Conservation (phyloP, 2,113 vertebrate genomes). For the Phaethornis superciliosus region DNA sequence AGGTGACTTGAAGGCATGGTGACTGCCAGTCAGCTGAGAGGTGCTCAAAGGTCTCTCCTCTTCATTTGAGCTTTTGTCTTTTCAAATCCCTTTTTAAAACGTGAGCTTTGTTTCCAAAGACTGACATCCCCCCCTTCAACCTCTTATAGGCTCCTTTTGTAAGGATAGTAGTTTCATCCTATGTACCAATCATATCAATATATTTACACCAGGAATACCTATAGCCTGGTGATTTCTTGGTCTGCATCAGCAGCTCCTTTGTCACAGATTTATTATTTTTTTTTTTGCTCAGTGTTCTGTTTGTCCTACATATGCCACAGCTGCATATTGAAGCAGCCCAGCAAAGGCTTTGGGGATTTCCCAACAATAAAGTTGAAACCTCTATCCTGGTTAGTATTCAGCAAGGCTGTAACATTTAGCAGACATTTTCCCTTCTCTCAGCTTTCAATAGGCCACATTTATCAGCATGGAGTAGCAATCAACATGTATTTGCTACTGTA, state of each 20-base stretch:
- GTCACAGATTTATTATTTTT: background rate
- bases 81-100: background rate
- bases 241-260: background rate
- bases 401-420: background rate
- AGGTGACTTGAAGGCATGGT: background rate
- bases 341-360: constrained; percentile 57
- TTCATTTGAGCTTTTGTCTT: background rate
- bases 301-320: constrained; percentile 37
- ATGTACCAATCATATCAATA: background rate
- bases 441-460: constrained; percentile 55
- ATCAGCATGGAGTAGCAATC: constrained; percentile 61
- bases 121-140: no score
- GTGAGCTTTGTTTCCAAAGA: background rate
- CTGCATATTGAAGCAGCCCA: constrained; percentile 25
- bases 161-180: background rate
- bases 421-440: constrained; percentile 50
- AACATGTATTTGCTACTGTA: constrained; percentile 49
- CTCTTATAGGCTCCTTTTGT: background rate
- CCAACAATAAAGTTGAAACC: constrained; percentile 57
- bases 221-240: background rate
- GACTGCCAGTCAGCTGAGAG: background rate
- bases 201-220: background rate
- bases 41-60: background rate
- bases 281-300: background rate
- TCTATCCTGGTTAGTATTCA: constrained; percentile 63